Evolutionary conservation across 2,888 invertebrate species (phyloP), one percentile per base, ranked within the genome.

Genomic region (Torymus aiolomorphi): DNA sequence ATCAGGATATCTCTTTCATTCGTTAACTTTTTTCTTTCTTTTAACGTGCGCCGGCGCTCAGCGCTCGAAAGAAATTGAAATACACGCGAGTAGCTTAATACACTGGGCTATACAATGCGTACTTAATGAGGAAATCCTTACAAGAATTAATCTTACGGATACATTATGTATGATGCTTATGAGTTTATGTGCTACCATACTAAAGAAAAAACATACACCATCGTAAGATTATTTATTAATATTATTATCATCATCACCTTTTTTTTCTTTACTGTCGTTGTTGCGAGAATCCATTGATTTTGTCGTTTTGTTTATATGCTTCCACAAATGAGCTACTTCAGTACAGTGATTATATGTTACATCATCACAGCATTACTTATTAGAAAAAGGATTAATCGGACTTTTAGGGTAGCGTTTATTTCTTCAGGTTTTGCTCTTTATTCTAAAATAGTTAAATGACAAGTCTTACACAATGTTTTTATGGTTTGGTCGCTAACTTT

Each of bases 161-260:
- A 87, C 83, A 87, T 85, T 86, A 86, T 72, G 77, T 81, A 84
- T 87, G 87, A 89, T 88, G 88, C 88, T 89, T 89, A 88, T 88
- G 87, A 86, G 83, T 87, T 87, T 87, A 88, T 87, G 85, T 86
- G 84, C 87, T 89, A 88, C 85, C 82, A 84, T 87, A 85, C 85
- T 88, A 87, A 88, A 88, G 86, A 85, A 86, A 89, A 87, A 89
- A 87, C 85, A 86, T 88, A 87, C 86, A 88, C 84, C 86, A 86
- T 86, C 85, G 84, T 87, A 86, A 86, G 85, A 86, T 85, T 86
- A 87, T 75, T 83, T 42, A 80, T 63, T 77, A 74, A 83, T 85
- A 86, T 85, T 84, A 84, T 85, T 86, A 84, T 84, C 85, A 85
- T 85, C 85, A 82, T 78, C 80, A 75, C 80, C 81, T 82, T 81